Conservation (phyloP, 2,888 invertebrate genomes). For the Pseudococcus viburni region DNA sequence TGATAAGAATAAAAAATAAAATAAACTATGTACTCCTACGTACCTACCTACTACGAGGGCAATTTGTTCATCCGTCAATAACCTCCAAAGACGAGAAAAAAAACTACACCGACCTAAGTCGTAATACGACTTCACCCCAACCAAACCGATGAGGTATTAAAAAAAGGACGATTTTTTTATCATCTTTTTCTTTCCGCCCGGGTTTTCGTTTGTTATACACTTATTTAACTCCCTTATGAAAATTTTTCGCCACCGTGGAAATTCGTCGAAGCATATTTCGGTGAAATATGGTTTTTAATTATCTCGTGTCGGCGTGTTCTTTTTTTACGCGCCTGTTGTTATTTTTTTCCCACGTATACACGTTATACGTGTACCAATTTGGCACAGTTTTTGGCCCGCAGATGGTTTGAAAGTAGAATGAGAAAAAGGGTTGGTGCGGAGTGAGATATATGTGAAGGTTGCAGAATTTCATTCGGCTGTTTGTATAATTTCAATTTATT, state of each 20-base stretch:
- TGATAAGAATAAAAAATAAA: no score
- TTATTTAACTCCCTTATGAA: neutral
- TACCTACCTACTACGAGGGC: no score
- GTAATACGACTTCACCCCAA: neutral
- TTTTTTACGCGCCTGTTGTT: neutral
- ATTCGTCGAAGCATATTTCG: constrained; percentile 35
- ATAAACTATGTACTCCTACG: no score
- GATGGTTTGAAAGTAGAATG: neutral
- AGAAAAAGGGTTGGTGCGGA: neutral
- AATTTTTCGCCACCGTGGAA: constrained; percentile 1
- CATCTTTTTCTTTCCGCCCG: neutral
- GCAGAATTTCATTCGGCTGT: neutral
- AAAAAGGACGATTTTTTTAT: constrained; percentile 8
- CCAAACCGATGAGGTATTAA: neutral
- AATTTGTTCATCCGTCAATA: no score
- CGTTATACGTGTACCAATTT: neutral
- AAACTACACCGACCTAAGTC: neutral
- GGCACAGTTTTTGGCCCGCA: constrained; percentile 7
- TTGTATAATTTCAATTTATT: neutral
- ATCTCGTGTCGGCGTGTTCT: constrained; percentile 33
- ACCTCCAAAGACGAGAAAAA: neutral
- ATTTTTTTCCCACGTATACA: neutral
- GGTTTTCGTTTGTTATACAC: neutral
- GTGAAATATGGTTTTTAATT: constrained; percentile 56
- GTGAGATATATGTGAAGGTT: neutral